Evolutionary conservation across 2,888 invertebrate species (phyloP), one percentile per base, ranked within the genome.

Genomic region (Dugesia japonica): DNA sequence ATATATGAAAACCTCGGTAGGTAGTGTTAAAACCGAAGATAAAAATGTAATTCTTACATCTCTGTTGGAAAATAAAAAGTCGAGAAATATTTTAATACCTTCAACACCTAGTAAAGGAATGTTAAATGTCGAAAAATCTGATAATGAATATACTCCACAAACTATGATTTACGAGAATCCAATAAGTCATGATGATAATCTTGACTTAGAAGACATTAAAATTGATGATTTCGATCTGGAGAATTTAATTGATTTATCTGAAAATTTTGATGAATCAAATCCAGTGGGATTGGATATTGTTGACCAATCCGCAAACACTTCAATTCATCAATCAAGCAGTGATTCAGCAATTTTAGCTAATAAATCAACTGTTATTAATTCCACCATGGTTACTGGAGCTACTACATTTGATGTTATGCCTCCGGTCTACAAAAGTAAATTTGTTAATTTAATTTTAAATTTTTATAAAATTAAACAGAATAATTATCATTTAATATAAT

Each of bases 41-140:
- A 56, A 56, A 56, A 56, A 56, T 56, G 56, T 56, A 4, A 56
- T 56, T 56, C 56, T 56, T n/a, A 56, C 56, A 23, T 56, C 56
- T 13, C 56, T 56, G 7, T 56, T 56, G 56, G 56, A 56, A 56
- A 56, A 56, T 23, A 56, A 56, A 23, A 56, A 56, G 17, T n/a
- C 56, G 23, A 56, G 56, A 56, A 23, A n/a, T n/a, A 31, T 31
- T 31, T 20, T 56, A 23, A 56, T n/a, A 20, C 56, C 56, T n/a
- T n/a, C 23, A 23, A 56, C 56, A 20, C 56, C 56, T 20, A n/a
- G 56, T 9, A 56, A 56, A 56, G 56, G 4, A 56, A 4, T n/a
- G 1, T 4, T 56, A n/a, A 56, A 56, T 56, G 23, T 56, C 17
- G 56, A 56, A 56, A 56, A 56, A n/a, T 20, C 56, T 13, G 56